These are phyloP conservation scores for Macrophya annulata DNA, from an alignment of 2,888 invertebrate genomes.

Conservation along the genomic window DNA sequence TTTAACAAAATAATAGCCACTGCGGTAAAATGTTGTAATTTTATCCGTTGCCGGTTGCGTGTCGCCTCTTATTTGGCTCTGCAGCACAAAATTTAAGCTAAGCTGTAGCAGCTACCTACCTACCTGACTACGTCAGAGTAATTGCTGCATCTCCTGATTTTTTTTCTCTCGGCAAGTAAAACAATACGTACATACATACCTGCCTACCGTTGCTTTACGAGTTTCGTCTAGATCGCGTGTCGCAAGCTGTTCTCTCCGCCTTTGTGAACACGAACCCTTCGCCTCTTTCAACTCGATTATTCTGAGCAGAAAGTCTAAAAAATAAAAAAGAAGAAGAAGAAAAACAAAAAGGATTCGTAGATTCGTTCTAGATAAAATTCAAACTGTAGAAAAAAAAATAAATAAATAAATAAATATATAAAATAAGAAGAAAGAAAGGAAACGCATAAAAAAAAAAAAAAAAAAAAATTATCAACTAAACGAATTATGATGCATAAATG, in stretches of 20 bases:
- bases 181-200: conserved; percentile 43
- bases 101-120: neutral
- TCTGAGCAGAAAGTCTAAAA: neutral
- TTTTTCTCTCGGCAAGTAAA: conserved; percentile 13
- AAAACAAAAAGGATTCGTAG: neutral
- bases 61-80: conserved; percentile 6
- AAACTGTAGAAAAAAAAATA: neutral
- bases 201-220: conserved; percentile 32
- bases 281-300: conserved; percentile 17
- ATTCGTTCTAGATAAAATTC: conserved; percentile 13
- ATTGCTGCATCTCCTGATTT: conserved; percentile 48
- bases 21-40: neutral
- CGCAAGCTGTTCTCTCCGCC: conserved; percentile 31
- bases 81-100: neutral
- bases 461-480: conserved; percentile 31
- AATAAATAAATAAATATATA: neutral
- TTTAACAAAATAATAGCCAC: neutral
- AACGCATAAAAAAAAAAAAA: neutral
- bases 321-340: neutral
- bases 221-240: conserved; percentile 25
- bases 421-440: too few relatives aligned
- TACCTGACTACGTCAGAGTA: conserved; percentile 22
- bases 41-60: conserved; percentile 20
- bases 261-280: conserved; percentile 43
- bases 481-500: conserved; percentile 19